phyloP scores from a whole-genome alignment of 2,888 invertebrate genomes.

The Nomada ferruginata region DNA sequence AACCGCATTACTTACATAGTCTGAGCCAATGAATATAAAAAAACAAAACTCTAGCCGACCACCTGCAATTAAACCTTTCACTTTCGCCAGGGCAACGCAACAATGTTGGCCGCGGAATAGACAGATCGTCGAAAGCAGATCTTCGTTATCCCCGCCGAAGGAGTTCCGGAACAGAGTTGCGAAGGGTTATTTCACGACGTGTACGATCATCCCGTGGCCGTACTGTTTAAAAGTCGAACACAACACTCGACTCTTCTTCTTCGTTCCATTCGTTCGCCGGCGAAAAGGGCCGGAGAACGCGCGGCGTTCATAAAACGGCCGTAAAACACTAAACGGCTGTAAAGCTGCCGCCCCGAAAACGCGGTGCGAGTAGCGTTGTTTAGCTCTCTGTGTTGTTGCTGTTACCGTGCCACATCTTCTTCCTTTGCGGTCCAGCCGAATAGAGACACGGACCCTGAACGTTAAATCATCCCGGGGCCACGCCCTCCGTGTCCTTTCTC shows the following conservation, averaged over 20 bases:
- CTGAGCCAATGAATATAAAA: no score
- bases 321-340: conserved; percentile 84
- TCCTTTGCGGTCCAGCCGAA: conserved; percentile 71
- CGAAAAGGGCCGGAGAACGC: conserved; percentile 48
- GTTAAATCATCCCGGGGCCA: conserved; percentile 82
- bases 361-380: conserved; percentile 60
- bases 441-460: conserved; percentile 82
- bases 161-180: neutral
- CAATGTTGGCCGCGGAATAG: no score
- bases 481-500: conserved; percentile 73
- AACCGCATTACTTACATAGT: no score
- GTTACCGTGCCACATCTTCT: conserved; percentile 50
- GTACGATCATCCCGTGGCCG: neutral
- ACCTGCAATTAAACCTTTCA: neutral
- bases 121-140: neutral
- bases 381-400: conserved; percentile 54
- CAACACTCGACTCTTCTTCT: neutral
- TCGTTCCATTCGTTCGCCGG: neutral
- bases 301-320: conserved; percentile 83
- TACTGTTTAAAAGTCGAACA: neutral
- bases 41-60: no score
- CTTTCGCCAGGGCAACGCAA: neutral
- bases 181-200: neutral
- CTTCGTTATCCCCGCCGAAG: neutral
- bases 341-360: conserved; percentile 83